Percentiles rank a stretch among this genome's conserved stretches.
Conservation (phyloP, 2,797 vertebrate species). For the Gymnothorax javanicus region DNA sequence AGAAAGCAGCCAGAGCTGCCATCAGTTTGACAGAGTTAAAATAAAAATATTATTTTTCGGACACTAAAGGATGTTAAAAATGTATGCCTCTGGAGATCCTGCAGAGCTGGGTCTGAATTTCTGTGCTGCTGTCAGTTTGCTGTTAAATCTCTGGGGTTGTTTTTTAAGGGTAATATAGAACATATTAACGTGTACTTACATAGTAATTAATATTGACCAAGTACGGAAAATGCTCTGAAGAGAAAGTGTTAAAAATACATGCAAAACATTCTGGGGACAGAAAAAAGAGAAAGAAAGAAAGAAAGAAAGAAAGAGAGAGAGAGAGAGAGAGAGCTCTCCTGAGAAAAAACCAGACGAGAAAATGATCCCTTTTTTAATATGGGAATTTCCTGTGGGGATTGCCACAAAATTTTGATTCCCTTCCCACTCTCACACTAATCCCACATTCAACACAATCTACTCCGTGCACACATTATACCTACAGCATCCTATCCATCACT, state of each 20-base stretch:
- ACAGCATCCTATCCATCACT: slow-evolving; percentile 74
- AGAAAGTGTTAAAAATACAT: neutral
- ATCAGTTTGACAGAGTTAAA: neutral
- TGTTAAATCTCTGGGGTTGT: neutral
- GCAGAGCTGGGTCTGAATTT: neutral
- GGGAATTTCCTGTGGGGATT: neutral
- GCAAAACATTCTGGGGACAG: neutral
- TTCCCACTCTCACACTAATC: slow-evolving; percentile 74
- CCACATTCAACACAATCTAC: slow-evolving; percentile 74
- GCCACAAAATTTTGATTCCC: slow-evolving; percentile 62
- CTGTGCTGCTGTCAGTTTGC: neutral
- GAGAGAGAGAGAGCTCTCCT: neutral
- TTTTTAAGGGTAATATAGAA: neutral
- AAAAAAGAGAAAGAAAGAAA: neutral
- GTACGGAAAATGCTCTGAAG: neutral
- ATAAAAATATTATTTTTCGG: neutral
- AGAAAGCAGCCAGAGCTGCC: slow-evolving; percentile 69
- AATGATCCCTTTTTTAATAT: neutral
- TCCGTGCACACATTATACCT: slow-evolving; percentile 70
- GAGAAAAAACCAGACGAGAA: neutral
- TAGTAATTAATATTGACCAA: neutral
- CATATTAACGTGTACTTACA: neutral
- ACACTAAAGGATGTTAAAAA: neutral
- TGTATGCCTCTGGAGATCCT: neutral
- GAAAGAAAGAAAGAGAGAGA: too few relatives aligned